Conservation (phyloP, 2,888 invertebrate species). For the Drosophila kambysellisi region DNA sequence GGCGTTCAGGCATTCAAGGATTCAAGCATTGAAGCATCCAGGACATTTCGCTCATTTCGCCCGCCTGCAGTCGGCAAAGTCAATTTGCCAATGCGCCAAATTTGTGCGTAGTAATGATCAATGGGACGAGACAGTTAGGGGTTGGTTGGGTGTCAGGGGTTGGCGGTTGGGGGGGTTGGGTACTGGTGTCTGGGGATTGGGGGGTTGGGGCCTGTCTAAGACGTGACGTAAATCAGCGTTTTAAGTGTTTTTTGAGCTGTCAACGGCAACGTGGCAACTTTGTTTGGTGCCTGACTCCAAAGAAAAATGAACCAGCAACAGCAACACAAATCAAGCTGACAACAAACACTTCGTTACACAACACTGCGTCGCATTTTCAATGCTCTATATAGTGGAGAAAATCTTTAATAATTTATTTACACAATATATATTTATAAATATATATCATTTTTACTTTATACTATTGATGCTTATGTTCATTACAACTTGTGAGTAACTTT, state of each 20-base stretch:
- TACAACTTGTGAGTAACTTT: neutral
- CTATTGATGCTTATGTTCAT: neutral
- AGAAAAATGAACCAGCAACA: conserved; percentile 58
- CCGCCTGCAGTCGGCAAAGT: conserved; percentile 57
- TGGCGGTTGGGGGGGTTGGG: too few species aligned
- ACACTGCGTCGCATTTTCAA: conserved; percentile 4
- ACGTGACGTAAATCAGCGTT: conserved; percentile 79
- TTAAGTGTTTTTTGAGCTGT: conserved; percentile 74
- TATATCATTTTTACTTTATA: neutral
- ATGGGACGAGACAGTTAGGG: conserved; percentile 9
- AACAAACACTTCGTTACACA: conserved; percentile 9
- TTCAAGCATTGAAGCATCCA: conserved; percentile 22
- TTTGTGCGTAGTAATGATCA: conserved; percentile 76
- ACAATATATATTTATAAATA: neutral
- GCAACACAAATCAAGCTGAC: conserved; percentile 54
- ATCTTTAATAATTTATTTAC: neutral
- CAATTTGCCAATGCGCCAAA: conserved; percentile 72
- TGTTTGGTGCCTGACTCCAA: conserved; percentile 46
- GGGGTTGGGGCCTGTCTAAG: conserved; percentile 54
- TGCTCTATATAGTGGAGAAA: conserved; percentile 19
- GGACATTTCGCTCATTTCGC: conserved; percentile 1
- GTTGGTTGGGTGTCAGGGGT: neutral
- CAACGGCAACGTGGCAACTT: conserved; percentile 70
- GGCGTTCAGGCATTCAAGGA: conserved; percentile 49
- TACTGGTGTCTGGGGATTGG: too few species aligned